A percentile compares a stretch with the other conserved stretches of the same genome.
Conservation (phyloP, 2,888 invertebrate species). For the Gnatocerus cornutus region DNA sequence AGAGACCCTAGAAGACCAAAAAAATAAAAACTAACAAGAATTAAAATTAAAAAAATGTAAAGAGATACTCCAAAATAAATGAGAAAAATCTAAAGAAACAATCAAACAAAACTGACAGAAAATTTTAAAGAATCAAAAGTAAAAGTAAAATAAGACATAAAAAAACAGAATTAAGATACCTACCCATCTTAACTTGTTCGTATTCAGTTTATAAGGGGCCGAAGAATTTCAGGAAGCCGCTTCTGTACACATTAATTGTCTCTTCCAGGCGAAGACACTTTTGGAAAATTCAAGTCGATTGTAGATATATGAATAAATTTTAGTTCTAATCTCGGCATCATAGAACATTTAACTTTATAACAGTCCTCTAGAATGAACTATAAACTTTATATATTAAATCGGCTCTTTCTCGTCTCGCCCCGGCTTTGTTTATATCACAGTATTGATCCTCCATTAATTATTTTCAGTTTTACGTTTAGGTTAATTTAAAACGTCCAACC, state of each 20-base stretch:
- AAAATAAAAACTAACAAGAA: too few relatives aligned
- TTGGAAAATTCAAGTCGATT: slow-evolving; percentile 15
- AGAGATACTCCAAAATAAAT: too few relatives aligned
- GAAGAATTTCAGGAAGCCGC: too few relatives aligned
- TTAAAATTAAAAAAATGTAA: too few relatives aligned
- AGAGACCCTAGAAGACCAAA: too few relatives aligned
- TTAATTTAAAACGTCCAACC: slow-evolving; percentile 19
- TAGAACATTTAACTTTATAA: slow-evolving; percentile 41
- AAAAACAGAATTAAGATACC: too few relatives aligned
- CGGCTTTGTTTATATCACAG: not conserved
- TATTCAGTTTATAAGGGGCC: too few relatives aligned
- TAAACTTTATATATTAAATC: slow-evolving; percentile 17
- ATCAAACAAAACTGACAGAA: too few relatives aligned
- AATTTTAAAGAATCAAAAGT: too few relatives aligned
- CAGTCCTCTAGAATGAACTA: slow-evolving; percentile 30
- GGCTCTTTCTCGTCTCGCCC: slow-evolving; percentile 1
- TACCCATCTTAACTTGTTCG: too few relatives aligned
- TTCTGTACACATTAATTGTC: slow-evolving; percentile 42
- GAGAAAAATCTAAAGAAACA: too few relatives aligned
- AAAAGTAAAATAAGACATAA: too few relatives aligned
- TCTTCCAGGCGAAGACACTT: not conserved
- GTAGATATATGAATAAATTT: slow-evolving; percentile 25
- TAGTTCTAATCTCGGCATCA: slow-evolving; percentile 31
- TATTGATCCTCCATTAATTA: slow-evolving; percentile 5
- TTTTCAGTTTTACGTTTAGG: not conserved